Evolutionary conservation across 2,113 vertebrate genomes (phyloP).

Genomic region (Garra rufa): DNA sequence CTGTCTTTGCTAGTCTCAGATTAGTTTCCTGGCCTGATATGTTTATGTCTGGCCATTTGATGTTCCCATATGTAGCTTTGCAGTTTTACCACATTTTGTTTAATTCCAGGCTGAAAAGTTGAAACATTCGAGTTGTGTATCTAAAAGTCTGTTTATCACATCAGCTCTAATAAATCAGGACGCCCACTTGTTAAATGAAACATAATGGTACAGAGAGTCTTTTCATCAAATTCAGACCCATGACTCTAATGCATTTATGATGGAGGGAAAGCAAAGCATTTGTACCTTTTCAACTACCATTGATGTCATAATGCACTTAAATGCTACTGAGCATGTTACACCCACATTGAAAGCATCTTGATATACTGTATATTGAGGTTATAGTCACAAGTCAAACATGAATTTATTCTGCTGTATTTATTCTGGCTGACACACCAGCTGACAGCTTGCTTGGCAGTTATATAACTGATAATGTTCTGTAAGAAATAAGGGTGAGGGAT

Average conservation of each 20-base stretch:
- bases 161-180: constrained; percentile 47
- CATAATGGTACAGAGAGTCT: not conserved
- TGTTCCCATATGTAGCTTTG: not conserved
- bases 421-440: not conserved
- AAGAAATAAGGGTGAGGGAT: not conserved
- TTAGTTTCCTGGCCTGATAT: constrained; percentile 1
- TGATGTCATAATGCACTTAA: not conserved
- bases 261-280: not conserved
- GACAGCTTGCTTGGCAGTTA: constrained; percentile 51
- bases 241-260: not conserved
- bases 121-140: not conserved
- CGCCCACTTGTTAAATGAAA: constrained; percentile 44
- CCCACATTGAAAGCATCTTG: not conserved
- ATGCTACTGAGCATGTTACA: no score
- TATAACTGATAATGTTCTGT: constrained; percentile 4
- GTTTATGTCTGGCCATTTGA: constrained; percentile 24
- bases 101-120: not conserved
- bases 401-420: not conserved
- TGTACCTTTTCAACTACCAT: not conserved
- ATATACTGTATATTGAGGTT: not conserved
- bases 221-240: not conserved
- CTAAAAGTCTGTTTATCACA: not conserved
- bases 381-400: not conserved
- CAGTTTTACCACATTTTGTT: not conserved
- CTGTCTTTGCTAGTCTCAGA: not conserved